Base-by-base conservation (phyloP, 2,888 invertebrate species). In the Blastobasis adustella region DNA sequence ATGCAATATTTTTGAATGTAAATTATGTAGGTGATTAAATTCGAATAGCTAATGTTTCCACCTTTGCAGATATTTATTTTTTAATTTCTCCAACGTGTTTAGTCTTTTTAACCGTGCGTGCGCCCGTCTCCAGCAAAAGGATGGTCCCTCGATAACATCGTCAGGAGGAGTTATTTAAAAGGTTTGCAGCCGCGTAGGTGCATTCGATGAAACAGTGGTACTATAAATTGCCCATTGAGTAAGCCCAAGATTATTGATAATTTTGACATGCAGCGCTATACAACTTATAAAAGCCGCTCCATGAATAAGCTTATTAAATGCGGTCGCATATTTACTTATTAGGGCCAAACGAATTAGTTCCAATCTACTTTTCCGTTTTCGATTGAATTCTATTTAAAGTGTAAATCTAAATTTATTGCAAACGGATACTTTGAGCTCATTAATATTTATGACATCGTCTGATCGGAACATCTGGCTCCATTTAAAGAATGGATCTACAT, bases 181-280 rank as follows among this genome's bases (percentile, higher is more conserved):
- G 67, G 67, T 64, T 61, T 56, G 60, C 58, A 54, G 58, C 56
- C 61, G 73, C 75, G 76, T 75, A 77, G 75, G 77, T 69, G 77
- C 76, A 69, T 66, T 63, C 66, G 62, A 58, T 59, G 58, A 58
- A 65, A 68, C 65, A 66, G 62, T 69, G 62, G 63, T 71, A 77
- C 75, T 72, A 79, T 81, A 80, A 79, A 82, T 80, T 69, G 62
- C 63, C 68, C 61, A 69, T 74, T 63, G 62, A 67, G 67, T 66
- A 62, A 65, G 61, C 58, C 54, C 56, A 53, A 74, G 75, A 75
- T 73, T 73, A 67, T 74, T 72, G 78, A 78, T 76, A 73, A 71
- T 67, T 69, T 67, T 73, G 68, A 73, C 72, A 63, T 64, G 60
- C 68, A 63, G 60, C 68, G 63, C 67, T 63, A 57, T 62, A 57